A percentile compares a stretch with the other conserved stretches of the same genome.
phyloP scores from a whole-genome alignment of 2,797 vertebrate genomes.

The Phataginus tricuspis region DNA sequence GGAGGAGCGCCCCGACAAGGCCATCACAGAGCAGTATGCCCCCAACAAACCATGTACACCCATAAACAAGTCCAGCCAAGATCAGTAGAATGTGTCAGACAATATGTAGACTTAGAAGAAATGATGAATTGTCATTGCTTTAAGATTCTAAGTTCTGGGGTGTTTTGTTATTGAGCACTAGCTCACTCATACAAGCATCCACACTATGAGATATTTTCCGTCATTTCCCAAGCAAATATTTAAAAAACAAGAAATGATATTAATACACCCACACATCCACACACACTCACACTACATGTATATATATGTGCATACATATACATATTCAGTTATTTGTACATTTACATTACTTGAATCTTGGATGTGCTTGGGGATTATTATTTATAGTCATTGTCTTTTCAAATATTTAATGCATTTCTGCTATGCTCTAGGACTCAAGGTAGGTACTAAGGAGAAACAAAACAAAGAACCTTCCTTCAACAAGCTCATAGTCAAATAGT shows the following conservation, averaged over 20 bases:
- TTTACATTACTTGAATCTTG: neutral
- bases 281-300: neutral
- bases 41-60: neutral
- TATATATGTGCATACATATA: neutral
- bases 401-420: neutral
- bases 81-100: neutral
- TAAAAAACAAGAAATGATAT: neutral
- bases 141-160: neutral
- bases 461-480: neutral
- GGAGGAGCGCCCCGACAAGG: neutral
- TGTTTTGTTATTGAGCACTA: neutral
- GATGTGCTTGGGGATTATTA: neutral
- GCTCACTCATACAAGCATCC: neutral
- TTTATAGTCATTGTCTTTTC: neutral
- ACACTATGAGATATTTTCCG: neutral
- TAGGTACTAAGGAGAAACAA: neutral
- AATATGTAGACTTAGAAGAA: neutral
- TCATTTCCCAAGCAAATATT: constrained; percentile 7
- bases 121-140: neutral
- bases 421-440: neutral
- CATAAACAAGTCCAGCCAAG: neutral
- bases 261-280: neutral
- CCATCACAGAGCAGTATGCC: neutral
- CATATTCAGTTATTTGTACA: neutral
- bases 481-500: neutral